A percentile compares a stretch with the other conserved stretches of the same genome.
Conservation (phyloP, 2,888 invertebrate species). For the Himalopsyche japonica region DNA sequence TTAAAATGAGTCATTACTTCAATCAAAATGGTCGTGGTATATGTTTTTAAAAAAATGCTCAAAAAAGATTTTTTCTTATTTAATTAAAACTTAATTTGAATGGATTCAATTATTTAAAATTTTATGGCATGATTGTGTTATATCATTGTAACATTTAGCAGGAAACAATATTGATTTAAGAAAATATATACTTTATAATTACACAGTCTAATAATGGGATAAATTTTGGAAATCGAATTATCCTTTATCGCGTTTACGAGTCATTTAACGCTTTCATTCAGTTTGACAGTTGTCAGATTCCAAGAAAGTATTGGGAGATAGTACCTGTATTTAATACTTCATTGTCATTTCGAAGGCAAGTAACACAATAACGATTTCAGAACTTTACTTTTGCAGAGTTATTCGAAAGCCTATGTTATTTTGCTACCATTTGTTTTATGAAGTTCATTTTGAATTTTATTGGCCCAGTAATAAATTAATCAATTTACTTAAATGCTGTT, state of each 20-base stretch:
- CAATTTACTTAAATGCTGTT: background rate
- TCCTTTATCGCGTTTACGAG: slow-evolving; percentile 19
- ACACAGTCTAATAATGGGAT: too few relatives aligned
- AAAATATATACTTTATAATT: too few relatives aligned
- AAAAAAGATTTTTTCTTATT: too few relatives aligned
- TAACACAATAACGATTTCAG: background rate
- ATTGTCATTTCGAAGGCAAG: background rate
- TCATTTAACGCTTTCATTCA: slow-evolving; percentile 20
- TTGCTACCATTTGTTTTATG: background rate
- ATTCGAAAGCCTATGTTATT: background rate
- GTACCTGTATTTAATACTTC: background rate
- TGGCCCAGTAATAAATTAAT: background rate
- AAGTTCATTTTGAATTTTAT: background rate
- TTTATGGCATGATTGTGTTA: too few relatives aligned
- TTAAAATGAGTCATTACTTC: too few relatives aligned
- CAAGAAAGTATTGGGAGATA: background rate
- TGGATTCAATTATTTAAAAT: too few relatives aligned
- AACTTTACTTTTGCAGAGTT: background rate
- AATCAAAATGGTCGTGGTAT: too few relatives aligned
- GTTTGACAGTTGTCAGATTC: slow-evolving; percentile 12
- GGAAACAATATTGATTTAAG: too few relatives aligned
- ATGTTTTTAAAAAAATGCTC: too few relatives aligned
- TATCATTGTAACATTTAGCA: too few relatives aligned
- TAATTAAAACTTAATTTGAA: too few relatives aligned
- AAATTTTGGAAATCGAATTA: background rate